Base-by-base conservation (phyloP, 2,797 vertebrate species). In the Micromesistius poutassou region DNA sequence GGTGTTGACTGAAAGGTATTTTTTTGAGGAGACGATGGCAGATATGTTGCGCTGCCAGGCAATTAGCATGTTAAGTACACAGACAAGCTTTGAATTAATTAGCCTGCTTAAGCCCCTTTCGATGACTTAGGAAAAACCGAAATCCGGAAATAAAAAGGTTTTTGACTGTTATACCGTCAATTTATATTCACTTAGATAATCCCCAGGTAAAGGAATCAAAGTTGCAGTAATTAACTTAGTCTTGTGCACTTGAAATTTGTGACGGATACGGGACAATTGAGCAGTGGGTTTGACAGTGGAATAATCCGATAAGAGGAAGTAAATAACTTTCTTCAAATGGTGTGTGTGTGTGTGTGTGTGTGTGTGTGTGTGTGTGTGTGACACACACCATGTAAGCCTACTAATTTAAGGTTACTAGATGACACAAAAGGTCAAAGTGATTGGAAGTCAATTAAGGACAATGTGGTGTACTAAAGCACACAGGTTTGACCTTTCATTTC, bases 171-270 rank as follows among this genome's bases (percentile, higher is more conserved):
- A 42, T 81, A 77, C 81, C 75, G 82, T 79, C 80, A 75, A 70
- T 86, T 83, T 76, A 78, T 82, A 88, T 87, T 84, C 14, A 82
- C 86, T 84, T 8, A 40, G 80, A 83, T 80, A 87, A 86, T 85
- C 84, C 83, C 1, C 22, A 71, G 80, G 79, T 71, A 74, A 80
- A 72, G 83, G 84, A 81, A 82, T 80, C 73, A 73, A 80, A 83
- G 82, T 87, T 73, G 74, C 72, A 79, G 76, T 2, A 12, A 28
- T 68, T 62, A 62, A 25, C 19, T 12, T 25, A 6, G 22, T 6
- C 5, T 62, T 62, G 71, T 30, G 46, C 70, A 76, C 78, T 80
- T 83, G 14, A 78, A 68, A 71, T 38, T 77, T 42, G 42, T 66
- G 77, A 33, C 36, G 38, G 75, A 40, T 77, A 62, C 0, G 4